phyloP scores from a whole-genome alignment of 2,113 vertebrate genomes.

The Neotoma lepida region DNA sequence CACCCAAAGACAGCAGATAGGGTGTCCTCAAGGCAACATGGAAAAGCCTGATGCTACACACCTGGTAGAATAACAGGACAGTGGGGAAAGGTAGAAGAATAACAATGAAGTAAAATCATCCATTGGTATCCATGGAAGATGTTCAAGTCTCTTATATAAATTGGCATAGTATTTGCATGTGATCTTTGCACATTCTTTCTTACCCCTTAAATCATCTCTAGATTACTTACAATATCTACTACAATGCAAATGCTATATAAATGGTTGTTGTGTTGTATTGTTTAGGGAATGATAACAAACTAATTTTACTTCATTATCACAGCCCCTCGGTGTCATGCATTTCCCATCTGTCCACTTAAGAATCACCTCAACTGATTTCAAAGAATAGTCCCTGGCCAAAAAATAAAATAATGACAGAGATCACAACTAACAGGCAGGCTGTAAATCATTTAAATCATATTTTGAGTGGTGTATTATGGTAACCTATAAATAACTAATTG shows the following conservation, averaged over 20 bases:
- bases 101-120: background rate
- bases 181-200: background rate
- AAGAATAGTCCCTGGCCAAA: conserved; percentile 50
- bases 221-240: conserved; percentile 4
- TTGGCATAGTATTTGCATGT: background rate
- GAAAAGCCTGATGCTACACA: background rate
- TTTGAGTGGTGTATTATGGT: conserved; percentile 86
- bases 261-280: background rate
- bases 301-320: conserved; percentile 51
- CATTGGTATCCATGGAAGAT: background rate
- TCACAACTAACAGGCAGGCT: conserved; percentile 83
- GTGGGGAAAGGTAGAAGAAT: background rate
- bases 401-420: conserved; percentile 78
- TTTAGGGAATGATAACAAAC: conserved; percentile 47
- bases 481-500: conserved; percentile 91
- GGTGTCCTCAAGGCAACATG: background rate
- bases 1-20: background rate
- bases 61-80: background rate
- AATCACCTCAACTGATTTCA: conserved; percentile 69
- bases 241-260: background rate
- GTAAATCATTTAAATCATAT: conserved; percentile 86
- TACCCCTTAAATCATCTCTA: background rate
- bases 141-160: background rate
- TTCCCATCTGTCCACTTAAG: conserved; percentile 59
- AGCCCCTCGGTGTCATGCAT: background rate